Evolutionary conservation across 2,797 vertebrate genomes (phyloP).

Genomic region (Pelodytes ibericus): DNA sequence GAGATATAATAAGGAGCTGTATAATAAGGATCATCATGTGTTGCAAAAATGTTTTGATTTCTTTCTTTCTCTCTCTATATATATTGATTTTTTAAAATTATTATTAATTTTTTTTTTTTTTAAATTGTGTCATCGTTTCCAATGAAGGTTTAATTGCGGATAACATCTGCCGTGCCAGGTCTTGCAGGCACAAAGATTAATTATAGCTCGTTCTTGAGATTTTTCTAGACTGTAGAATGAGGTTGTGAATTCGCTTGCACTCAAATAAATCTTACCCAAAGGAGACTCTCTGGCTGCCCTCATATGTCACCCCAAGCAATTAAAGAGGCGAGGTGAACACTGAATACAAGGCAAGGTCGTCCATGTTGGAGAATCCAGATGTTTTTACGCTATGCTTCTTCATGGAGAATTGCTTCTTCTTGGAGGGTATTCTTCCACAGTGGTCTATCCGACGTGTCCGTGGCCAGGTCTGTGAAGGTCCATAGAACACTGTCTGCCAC

Average conservation of each 20-base stretch:
- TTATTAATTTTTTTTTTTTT: no score
- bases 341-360: neutral
- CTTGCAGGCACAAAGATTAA: conserved; percentile 4
- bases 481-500: no score
- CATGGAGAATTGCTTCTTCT: neutral
- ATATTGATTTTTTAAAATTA: no score
- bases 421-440: no score
- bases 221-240: conserved; percentile 9
- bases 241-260: neutral
- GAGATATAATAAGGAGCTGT: neutral
- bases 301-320: neutral
- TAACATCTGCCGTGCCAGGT: neutral
- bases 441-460: no score
- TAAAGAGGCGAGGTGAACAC: neutral
- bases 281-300: neutral
- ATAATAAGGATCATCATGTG: neutral
- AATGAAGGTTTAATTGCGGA: conserved; percentile 7
- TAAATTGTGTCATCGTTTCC: neutral
- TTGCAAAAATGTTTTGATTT: neutral
- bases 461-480: no score
- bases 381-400: neutral
- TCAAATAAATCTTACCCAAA: neutral
- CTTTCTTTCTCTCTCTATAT: no score
- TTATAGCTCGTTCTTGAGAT: conserved; percentile 7
- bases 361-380: neutral